Conservation (phyloP, 2,113 vertebrate genomes). For the Canis aureus region DNA sequence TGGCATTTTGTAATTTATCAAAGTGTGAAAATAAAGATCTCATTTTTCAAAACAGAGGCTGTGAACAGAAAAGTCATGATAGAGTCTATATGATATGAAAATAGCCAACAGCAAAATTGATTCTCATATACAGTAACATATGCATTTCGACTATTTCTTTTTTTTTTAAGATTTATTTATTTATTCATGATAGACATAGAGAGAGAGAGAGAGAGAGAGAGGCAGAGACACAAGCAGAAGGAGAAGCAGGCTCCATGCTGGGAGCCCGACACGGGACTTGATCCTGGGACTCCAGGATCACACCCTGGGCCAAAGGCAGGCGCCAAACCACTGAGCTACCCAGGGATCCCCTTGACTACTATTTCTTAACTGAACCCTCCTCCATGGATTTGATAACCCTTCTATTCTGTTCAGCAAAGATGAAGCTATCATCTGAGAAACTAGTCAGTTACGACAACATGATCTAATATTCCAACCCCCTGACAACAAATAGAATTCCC, state of each 20-base stretch:
- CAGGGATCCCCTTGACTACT: background rate
- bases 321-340: no score
- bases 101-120: background rate
- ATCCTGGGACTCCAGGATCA: no score
- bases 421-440: background rate
- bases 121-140: background rate
- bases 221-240: no score
- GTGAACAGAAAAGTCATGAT: background rate
- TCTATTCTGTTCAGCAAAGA: background rate
- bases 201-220: no score
- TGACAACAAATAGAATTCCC: background rate
- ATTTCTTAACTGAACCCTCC: background rate
- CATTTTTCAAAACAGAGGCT: background rate
- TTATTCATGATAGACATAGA: no score
- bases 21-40: slow-evolving; percentile 43
- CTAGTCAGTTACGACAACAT: background rate
- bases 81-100: background rate
- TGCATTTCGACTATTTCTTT: background rate
- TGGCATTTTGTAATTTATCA: background rate
- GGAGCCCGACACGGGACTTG: no score
- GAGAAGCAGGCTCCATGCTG: no score
- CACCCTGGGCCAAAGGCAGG: no score
- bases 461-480: background rate
- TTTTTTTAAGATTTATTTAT: background rate
- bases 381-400: background rate